phyloP scores from a whole-genome alignment of 2,888 invertebrate species.

The Apocheima hispidaria region DNA sequence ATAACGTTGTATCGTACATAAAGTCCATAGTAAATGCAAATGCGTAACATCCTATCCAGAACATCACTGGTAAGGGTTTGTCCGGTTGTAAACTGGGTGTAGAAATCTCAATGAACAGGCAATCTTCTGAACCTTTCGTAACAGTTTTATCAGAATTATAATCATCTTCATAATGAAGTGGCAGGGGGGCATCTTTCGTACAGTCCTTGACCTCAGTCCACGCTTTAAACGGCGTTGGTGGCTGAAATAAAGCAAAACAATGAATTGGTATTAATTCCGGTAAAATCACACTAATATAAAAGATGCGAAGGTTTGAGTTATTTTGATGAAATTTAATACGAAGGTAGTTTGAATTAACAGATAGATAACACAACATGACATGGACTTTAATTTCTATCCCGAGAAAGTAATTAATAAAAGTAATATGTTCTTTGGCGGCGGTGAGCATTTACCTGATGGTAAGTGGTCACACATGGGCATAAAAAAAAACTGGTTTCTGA shows the following conservation, averaged over 20 bases:
- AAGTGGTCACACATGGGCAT: no score
- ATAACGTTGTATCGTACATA: conserved; percentile 67
- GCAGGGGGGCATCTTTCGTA: conserved; percentile 60
- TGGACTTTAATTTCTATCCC: no score
- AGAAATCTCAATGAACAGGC: conserved; percentile 74
- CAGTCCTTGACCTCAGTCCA: conserved; percentile 69
- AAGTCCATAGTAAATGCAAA: conserved; percentile 63
- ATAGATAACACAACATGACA: no score
- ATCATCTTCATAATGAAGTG: conserved; percentile 31
- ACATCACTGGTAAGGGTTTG: conserved; percentile 79
- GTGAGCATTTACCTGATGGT: no score
- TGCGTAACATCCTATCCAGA: conserved; percentile 78
- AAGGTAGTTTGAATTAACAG: no score
- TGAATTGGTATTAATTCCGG: not conserved
- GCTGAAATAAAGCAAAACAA: conserved; percentile 58
- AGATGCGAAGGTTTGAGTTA: no score
- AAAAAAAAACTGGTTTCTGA: no score
- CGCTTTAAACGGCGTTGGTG: conserved; percentile 63
- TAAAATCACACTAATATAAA: no score
- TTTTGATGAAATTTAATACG: no score
- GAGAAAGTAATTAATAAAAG: no score
- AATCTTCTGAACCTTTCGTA: conserved; percentile 61
- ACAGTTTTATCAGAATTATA: not conserved
- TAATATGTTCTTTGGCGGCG: no score
- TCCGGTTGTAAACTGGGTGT: conserved; percentile 65